Evolutionary conservation across 2,888 invertebrate species (phyloP).

Genomic region (Asteroscopus sphinx): DNA sequence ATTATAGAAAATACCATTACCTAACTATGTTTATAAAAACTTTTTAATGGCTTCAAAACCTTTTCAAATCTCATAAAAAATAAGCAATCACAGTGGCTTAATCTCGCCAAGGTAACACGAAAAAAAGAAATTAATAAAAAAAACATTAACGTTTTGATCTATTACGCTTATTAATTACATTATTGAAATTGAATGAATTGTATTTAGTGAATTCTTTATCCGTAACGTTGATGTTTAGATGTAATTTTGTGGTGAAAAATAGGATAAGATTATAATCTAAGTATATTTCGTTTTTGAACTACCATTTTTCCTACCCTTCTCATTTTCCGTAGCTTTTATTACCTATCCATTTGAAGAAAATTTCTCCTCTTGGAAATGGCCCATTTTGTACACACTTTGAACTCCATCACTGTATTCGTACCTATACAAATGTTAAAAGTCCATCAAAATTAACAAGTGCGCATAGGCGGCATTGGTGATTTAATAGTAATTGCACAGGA

Average conservation of each 20-base stretch:
- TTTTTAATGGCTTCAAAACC: slow-evolving; percentile 8
- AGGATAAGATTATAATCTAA: slow-evolving; percentile 51
- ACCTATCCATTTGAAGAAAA: too few relatives aligned
- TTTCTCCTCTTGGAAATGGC: background rate
- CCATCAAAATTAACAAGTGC: too few relatives aligned
- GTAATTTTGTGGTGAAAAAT: slow-evolving; percentile 73
- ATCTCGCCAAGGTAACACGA: slow-evolving; percentile 54
- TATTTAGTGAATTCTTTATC: slow-evolving; percentile 84
- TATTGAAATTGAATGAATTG: slow-evolving; percentile 79
- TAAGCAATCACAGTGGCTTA: slow-evolving; percentile 70
- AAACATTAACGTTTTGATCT: slow-evolving; percentile 88
- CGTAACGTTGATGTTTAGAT: slow-evolving; percentile 84
- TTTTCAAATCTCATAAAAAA: slow-evolving; percentile 36
- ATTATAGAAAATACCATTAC: too few relatives aligned
- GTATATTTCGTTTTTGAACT: slow-evolving; percentile 41
- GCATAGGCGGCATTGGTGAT: too few relatives aligned
- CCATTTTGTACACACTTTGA: background rate
- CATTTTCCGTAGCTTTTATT: too few relatives aligned
- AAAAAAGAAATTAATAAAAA: slow-evolving; percentile 65
- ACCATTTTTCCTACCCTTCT: slow-evolving; percentile 10
- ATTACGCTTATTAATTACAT: slow-evolving; percentile 90
- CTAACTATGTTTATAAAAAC: background rate
- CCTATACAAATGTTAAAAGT: too few relatives aligned
- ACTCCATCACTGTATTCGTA: slow-evolving; percentile 8
- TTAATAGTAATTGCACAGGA: too few relatives aligned